Evolutionary conservation across 2,888 invertebrate species (phyloP).

Genomic region (Quadriops clusia): DNA sequence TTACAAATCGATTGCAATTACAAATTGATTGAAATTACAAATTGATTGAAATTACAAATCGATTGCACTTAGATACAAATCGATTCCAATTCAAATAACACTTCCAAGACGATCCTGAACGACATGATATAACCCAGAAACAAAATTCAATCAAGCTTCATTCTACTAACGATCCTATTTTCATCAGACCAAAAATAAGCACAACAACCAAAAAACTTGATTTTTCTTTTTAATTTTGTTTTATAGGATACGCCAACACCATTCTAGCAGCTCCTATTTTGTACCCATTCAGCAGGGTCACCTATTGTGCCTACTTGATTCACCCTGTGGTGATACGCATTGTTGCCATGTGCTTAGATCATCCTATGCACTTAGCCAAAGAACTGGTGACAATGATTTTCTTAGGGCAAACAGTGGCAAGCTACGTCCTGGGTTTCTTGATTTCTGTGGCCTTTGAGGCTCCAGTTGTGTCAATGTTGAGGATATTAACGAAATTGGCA

Average conservation of each 20-base stretch:
- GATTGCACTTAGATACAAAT: no score
- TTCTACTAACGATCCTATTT: no score
- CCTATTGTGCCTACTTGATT: conserved; percentile 76
- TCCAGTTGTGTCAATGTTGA: conserved; percentile 72
- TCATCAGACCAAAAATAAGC: no score
- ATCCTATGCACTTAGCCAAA: conserved; percentile 70
- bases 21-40: no score
- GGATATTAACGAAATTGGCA: conserved; percentile 36
- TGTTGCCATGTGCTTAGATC: conserved; percentile 70
- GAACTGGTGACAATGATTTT: conserved; percentile 67
- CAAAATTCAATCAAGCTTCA: no score
- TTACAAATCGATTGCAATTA: no score
- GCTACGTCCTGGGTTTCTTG: conserved; percentile 64
- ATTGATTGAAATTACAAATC: no score
- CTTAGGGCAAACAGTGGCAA: conserved; percentile 69
- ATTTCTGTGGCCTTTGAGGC: conserved; percentile 76
- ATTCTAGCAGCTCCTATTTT: conserved; percentile 64
- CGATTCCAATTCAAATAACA: no score
- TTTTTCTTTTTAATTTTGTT: not conserved
- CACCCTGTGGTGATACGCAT: conserved; percentile 73
- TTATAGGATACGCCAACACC: conserved; percentile 16
- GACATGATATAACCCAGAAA: no score
- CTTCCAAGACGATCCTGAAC: no score
- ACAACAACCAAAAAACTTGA: no score
- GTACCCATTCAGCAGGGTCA: conserved; percentile 76